Evolutionary conservation across 2,113 vertebrate genomes (phyloP).

Genomic region (Morone saxatilis): DNA sequence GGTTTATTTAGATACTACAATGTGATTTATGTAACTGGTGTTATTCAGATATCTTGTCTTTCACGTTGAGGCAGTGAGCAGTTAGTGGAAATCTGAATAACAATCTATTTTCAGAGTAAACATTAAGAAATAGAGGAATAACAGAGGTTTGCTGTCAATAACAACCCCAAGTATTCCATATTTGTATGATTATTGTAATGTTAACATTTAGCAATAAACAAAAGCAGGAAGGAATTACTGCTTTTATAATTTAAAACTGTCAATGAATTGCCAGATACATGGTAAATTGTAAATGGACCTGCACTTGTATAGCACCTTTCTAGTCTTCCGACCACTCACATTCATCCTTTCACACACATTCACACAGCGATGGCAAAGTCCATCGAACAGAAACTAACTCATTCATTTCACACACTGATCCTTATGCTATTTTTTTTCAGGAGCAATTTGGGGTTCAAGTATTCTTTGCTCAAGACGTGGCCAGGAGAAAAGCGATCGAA

Average conservation of each 20-base stretch:
- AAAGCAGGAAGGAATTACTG: background rate
- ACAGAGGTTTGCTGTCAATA: background rate
- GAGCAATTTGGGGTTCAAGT: too few relatives aligned
- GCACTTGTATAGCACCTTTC: too few relatives aligned
- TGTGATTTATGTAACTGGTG: background rate
- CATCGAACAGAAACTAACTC: too few relatives aligned
- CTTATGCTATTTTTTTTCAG: too few relatives aligned
- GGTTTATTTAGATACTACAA: slow-evolving; percentile 21
- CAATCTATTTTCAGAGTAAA: background rate
- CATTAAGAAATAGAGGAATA: background rate
- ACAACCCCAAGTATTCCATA: background rate
- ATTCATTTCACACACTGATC: too few relatives aligned
- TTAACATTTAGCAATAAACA: background rate
- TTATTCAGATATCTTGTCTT: background rate
- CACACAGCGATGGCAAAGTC: too few relatives aligned
- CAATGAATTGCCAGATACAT: background rate
- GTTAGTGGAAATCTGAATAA: background rate
- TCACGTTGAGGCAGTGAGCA: background rate
- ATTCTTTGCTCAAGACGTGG: too few relatives aligned
- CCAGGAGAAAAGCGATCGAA: too few relatives aligned
- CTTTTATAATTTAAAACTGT: slow-evolving; percentile 22
- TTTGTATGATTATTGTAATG: background rate
- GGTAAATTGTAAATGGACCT: too few relatives aligned
- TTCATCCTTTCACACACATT: too few relatives aligned
- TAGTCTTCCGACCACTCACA: too few relatives aligned